Evolutionary conservation across 2,113 vertebrate genomes (phyloP), one percentile per base, ranked within the genome.

Genomic region (Pollachius pollachius): DNA sequence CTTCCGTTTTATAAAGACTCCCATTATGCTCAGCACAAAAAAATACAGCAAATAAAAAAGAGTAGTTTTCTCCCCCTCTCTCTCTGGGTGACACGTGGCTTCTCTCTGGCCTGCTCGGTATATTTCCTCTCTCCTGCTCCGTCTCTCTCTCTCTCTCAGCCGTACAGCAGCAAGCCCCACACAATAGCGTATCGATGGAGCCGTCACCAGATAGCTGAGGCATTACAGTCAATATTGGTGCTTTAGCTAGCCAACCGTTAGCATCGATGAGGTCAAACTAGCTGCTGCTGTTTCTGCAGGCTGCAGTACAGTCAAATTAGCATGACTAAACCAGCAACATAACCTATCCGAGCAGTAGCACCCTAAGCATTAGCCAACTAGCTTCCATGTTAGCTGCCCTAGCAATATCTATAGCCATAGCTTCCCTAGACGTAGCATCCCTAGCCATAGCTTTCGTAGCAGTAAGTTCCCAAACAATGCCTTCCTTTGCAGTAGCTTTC

Each of bases 1-100:
- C 84, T 79, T 62, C 57, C 69, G 6, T 58, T 3, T 71, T 75
- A 68, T 69, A 62, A 79, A 82, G 62, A 75, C 65, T 61, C 34
- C 52, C 41, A 15, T 72, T 69, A 70, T 72, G 62, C 52, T 62
- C 25, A 30, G 21, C 34, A 41, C 65, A 68, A 67, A 76, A 70
- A 77, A 82, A 71, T 30, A 30, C 30, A 30, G 4, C 30, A 30
- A 78, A 79, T 71, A 71, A 68, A 77, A 76, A 65, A 41, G 61
- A 64, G 41, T 41, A 6, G 41, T 52, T 65, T 68, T 59, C 66
- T 21, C 66, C 21, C 19, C 9, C 9, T 56, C 21, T 16, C 15
- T 66, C 65, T 54, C 37, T 52, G 0, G 4, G 16, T 19, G 21
- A 52, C 68, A 18, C 8, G 3, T 18, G 15, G 54, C 63, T 66